phyloP scores from a whole-genome alignment of 2,797 vertebrate genomes.

The Leptodactylus fallax region DNA sequence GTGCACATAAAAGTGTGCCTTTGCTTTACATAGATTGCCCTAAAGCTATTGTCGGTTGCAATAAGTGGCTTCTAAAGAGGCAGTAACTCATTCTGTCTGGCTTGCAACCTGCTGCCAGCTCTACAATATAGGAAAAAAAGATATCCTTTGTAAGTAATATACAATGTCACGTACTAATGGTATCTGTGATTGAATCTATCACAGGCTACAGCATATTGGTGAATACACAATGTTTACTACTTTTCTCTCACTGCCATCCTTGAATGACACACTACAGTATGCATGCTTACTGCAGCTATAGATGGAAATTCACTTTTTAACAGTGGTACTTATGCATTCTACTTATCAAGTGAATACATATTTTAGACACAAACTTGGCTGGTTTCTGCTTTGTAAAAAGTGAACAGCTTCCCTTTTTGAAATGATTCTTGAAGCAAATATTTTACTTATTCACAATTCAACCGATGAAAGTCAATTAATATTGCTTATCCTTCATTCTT shows the following conservation, averaged over 20 bases:
- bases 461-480: too few species aligned
- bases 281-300: not conserved
- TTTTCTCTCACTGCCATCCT: not conserved
- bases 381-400: not conserved
- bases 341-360: not conserved
- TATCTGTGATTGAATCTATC: conserved; percentile 56
- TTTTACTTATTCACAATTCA: too few species aligned
- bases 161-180: conserved; percentile 50
- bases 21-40: conserved; percentile 62
- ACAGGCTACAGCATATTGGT: conserved; percentile 42
- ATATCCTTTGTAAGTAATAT: conserved; percentile 50
- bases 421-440: too few species aligned
- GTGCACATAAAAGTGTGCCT: conserved; percentile 60
- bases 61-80: conserved; percentile 60
- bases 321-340: not conserved
- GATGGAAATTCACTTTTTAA: not conserved
- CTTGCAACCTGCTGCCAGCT: conserved; percentile 54
- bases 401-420: too few species aligned
- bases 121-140: conserved; percentile 41
- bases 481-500: too few species aligned
- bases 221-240: conserved; percentile 42
- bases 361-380: not conserved
- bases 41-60: conserved; percentile 62
- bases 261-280: not conserved
- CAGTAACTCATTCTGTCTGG: conserved; percentile 62